Evolutionary conservation across 2,113 vertebrate genomes (phyloP).

Genomic region (Tupaia tana): DNA sequence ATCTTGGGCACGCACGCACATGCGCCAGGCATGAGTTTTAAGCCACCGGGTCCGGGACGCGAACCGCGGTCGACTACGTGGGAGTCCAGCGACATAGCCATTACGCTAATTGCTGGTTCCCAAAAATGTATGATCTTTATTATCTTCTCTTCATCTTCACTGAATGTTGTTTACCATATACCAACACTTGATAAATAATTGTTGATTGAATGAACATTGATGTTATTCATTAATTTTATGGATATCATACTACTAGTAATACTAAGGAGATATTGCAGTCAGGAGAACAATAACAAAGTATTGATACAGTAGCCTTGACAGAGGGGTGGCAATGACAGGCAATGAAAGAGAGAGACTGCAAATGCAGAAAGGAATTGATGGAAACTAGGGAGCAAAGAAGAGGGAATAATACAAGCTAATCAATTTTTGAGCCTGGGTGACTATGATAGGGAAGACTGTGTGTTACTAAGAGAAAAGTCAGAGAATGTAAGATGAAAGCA

Average conservation of each 20-base stretch:
- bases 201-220: background rate
- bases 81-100: too few species aligned
- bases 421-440: slow-evolving; percentile 7
- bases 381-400: background rate
- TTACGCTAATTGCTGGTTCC: too few species aligned
- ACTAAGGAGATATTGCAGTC: background rate
- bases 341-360: background rate
- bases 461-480: background rate
- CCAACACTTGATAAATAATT: background rate
- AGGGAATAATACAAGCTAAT: background rate
- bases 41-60: too few species aligned
- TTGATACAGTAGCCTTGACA: background rate
- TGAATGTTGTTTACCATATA: background rate
- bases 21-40: too few species aligned
- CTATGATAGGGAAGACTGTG: background rate
- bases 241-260: background rate
- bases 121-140: background rate
- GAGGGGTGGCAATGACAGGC: background rate
- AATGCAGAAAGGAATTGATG: slow-evolving; percentile 6
- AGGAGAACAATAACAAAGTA: slow-evolving; percentile 19
- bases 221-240: background rate
- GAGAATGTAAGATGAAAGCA: background rate
- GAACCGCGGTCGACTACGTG: too few species aligned
- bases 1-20: too few species aligned
- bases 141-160: background rate